A percentile compares a stretch with the other conserved stretches of the same genome.
phyloP scores from a whole-genome alignment of 2,888 invertebrate genomes.

The Hydraecia micacea region DNA sequence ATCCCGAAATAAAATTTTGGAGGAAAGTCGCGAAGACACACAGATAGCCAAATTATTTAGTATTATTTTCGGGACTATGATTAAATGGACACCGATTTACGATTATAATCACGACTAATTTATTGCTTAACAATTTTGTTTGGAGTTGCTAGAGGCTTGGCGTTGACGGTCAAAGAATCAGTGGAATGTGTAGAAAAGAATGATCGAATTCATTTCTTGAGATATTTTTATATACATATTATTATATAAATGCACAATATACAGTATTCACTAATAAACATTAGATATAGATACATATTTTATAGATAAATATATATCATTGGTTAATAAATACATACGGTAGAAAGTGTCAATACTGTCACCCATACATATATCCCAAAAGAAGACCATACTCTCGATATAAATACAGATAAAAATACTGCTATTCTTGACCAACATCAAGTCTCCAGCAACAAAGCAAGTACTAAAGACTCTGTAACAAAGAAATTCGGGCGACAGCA shows the following conservation, averaged over 20 bases:
- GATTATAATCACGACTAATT: constrained; percentile 63
- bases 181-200: background rate
- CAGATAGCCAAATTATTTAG: constrained; percentile 69
- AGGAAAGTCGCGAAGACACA: constrained; percentile 53
- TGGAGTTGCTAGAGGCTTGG: constrained; percentile 39
- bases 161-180: background rate
- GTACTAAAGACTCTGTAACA: constrained; percentile 44
- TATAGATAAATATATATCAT: background rate
- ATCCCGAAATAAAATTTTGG: constrained; percentile 23
- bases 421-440: constrained; percentile 15
- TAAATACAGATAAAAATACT: constrained; percentile 2
- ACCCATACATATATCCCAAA: background rate
- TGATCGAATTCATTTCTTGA: background rate
- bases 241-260: constrained; percentile 2
- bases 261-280: background rate
- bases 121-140: constrained; percentile 58
- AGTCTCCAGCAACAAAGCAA: constrained; percentile 53
- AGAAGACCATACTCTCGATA: background rate
- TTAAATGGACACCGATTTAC: constrained; percentile 72
- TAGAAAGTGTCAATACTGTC: background rate
- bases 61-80: constrained; percentile 51
- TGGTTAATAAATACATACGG: background rate
- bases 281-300: background rate
- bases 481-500: constrained; percentile 69
- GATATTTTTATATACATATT: background rate